A percentile compares a stretch with the other conserved stretches of the same genome.
Conservation (phyloP, 2,113 vertebrate species). For the Platichthys stellatus region DNA sequence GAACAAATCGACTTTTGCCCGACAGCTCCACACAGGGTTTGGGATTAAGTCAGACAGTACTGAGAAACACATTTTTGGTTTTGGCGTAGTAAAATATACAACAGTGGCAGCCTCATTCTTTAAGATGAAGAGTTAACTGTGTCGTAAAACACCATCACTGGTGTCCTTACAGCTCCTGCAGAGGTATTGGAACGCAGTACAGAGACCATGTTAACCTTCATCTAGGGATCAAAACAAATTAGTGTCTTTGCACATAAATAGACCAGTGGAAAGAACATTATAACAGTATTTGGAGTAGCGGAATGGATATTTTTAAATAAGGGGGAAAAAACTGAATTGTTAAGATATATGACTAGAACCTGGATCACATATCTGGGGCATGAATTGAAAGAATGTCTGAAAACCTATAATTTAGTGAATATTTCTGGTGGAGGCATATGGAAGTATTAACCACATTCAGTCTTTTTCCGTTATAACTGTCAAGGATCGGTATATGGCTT, state of each 20-base stretch:
- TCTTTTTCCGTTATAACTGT: slow-evolving; percentile 37
- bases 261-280: background rate
- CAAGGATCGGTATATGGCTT: slow-evolving; percentile 29
- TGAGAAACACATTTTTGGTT: background rate
- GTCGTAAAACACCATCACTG: background rate
- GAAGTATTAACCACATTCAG: slow-evolving; percentile 37
- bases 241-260: background rate
- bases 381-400: slow-evolving; percentile 36
- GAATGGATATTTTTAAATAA: background rate
- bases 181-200: background rate
- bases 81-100: background rate
- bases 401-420: slow-evolving; percentile 35
- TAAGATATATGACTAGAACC: slow-evolving; percentile 2
- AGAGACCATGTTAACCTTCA: background rate
- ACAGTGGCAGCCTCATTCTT: background rate
- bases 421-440: slow-evolving; percentile 24
- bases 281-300: background rate
- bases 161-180: background rate
- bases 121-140: background rate
- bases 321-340: background rate
- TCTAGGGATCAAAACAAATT: background rate
- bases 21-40: too few species aligned
- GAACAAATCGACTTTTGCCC: background rate
- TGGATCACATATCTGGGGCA: slow-evolving; percentile 32
- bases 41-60: background rate